Base-by-base conservation (phyloP, 2,797 vertebrate genomes). In the Pangasius krempfi region DNA sequence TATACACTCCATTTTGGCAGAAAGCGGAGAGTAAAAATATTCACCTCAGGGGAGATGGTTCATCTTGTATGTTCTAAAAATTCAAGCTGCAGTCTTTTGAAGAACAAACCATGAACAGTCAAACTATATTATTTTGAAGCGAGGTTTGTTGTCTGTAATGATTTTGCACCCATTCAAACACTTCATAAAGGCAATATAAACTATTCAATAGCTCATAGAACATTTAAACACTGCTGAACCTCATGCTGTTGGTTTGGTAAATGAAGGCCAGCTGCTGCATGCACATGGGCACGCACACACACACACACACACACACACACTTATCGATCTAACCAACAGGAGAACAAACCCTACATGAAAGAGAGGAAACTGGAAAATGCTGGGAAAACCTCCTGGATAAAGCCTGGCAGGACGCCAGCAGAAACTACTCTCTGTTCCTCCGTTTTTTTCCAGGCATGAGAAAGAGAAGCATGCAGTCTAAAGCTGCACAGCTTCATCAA, bases 301-400 rank as follows among this genome's bases (percentile, higher is more conserved):
- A 44, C 37, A 44, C 70, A 37, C 14, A 6, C 68, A 7, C 70
- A 9, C 27, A 50, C 68, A 72, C 72, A 13, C 44, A 14, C 25
- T 14, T 40, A 62, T 2, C 10, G 40, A 83, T 66, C 82, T 50
- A 84, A n/a, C 62, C 7, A 5, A 50, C 40, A 47, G 14, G 37
- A 64, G 44, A 84, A 84, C 62, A 84, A 78, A 56, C 54, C 37
- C 56, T n/a, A 58, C 58, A 78, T 50, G 30, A 76, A 84, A 66
- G 22, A 79, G 25, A 76, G 72, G 58, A 82, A 87, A 72, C 64
- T 16, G 9, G 54, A 86, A 86, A 75, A 62, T 64, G 56, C 0
- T 16, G 25, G 37, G 66, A 79, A 68, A 79, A 85, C 13, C 82
- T 68, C 33, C 20, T 47, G 56, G 47, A 84, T 52, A 88, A 50